Evolutionary conservation across 92 coral and sea anemone species (phyloP), one percentile per base, ranked within the genome.

Genomic region (Zoanthus solanderi): DNA sequence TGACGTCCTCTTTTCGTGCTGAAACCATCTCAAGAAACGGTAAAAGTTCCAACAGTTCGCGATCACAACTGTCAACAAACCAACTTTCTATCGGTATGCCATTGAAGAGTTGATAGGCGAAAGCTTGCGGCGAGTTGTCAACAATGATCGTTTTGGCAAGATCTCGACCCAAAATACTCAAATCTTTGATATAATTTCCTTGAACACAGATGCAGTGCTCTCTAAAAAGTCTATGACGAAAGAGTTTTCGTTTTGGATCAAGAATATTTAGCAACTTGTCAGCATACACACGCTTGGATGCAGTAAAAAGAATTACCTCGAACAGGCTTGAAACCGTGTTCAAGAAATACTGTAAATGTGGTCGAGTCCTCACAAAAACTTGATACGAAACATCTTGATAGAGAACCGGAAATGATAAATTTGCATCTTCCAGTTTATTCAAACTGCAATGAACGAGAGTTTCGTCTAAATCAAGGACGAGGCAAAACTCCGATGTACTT

Each of bases 41-140:
- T 75, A 97, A 88, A 18, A 97, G 89, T 79, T 97, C 99, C 11
- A 97, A 78, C 12, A 97, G 83, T 78, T 97, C 99, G 13, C 98
- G 89, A 86, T 97, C 99, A 18, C 94, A 83, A 69, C 94, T 93
- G 87, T 97, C 99, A 46, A 96, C 98, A 88, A 97, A 97, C 99
- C 99, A 97, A 37, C 99, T 97, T 91, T 97, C 99, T 75, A 97
- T 97, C 58, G 99, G 99, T 42, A 97, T 97, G 23, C 99, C 99
- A 89, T 97, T 97, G 85, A 94, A 97, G 88, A 97, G 92, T 37
- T 97, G 99, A 89, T 97, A 97, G 72, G 98, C 99, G 89, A 97
- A 97, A 18, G 99, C 99, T 92, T 97, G 99, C 18, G 99, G 99
- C 18, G 99, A 97, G 90, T 97, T 97, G 91, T 97, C 99, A 18